Evolutionary conservation across 1,140 invertebrate genomes (phyloP).

Genomic region (Cepaea nemoralis): DNA sequence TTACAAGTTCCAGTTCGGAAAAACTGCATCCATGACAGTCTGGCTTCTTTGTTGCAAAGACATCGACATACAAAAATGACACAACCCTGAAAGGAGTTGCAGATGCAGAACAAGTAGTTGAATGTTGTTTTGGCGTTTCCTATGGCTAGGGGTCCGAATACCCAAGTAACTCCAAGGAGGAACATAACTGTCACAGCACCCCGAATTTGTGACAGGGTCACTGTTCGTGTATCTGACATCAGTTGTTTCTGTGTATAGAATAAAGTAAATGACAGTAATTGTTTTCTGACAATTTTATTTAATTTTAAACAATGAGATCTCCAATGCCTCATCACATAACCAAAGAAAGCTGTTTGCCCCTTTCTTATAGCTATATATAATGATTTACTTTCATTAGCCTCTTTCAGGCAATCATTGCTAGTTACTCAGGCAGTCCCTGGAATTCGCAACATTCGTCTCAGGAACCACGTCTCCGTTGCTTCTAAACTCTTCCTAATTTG

Average conservation of each 20-base stretch:
- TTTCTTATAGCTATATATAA: too few relatives aligned
- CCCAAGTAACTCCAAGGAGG: slow-evolving; percentile 75
- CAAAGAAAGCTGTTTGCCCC: too few relatives aligned
- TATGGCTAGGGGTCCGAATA: slow-evolving; percentile 74
- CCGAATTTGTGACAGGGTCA: slow-evolving; percentile 67
- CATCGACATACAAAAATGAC: slow-evolving; percentile 75
- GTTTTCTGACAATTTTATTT: too few relatives aligned
- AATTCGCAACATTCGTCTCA: too few relatives aligned
- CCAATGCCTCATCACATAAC: too few relatives aligned
- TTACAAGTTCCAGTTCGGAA: slow-evolving; percentile 71
- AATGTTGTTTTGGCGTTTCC: slow-evolving; percentile 72
- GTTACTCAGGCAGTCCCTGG: too few relatives aligned
- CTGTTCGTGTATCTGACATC: not conserved
- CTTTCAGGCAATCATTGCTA: too few relatives aligned
- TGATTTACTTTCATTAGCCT: too few relatives aligned
- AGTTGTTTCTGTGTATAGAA: not conserved
- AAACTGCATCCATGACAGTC: slow-evolving; percentile 70
- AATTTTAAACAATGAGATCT: too few relatives aligned
- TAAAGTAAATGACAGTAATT: too few relatives aligned
- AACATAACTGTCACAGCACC: slow-evolving; percentile 75
- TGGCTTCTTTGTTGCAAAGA: slow-evolving; percentile 73
- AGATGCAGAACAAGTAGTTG: slow-evolving; percentile 74
- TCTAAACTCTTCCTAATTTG: too few relatives aligned
- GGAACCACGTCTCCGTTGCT: too few relatives aligned
- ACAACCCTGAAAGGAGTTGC: slow-evolving; percentile 75